Evolutionary conservation across 2,797 vertebrate genomes (phyloP).

Genomic region (Tympanoctomys barrerae): DNA sequence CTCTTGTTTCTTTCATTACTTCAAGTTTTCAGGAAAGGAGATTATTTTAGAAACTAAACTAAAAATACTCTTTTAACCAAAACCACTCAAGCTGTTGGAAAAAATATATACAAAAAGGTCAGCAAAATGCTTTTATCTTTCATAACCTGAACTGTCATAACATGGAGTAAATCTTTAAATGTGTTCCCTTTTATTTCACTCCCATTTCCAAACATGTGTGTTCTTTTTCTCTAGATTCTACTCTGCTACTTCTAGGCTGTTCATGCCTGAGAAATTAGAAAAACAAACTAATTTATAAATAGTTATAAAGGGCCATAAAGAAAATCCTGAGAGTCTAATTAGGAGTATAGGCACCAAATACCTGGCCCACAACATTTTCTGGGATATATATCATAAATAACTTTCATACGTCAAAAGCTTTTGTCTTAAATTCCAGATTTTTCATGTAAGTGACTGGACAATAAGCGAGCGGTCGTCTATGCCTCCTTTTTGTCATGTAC

Average conservation of each 20-base stretch:
- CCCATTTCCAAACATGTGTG: slow-evolving; percentile 51
- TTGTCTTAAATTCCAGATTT: slow-evolving; percentile 28
- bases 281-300: slow-evolving; percentile 37
- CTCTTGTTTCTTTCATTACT: slow-evolving; percentile 54
- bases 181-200: slow-evolving; percentile 38
- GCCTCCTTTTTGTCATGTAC: slow-evolving; percentile 21
- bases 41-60: slow-evolving; percentile 27
- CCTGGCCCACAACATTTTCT: not conserved
- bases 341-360: not conserved
- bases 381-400: slow-evolving; percentile 12
- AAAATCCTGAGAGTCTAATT: slow-evolving; percentile 30
- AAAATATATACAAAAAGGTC: slow-evolving; percentile 30
- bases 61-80: slow-evolving; percentile 32
- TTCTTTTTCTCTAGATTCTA: slow-evolving; percentile 15
- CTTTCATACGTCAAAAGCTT: not conserved
- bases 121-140: slow-evolving; percentile 57
- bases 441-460: not conserved
- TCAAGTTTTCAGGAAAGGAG: slow-evolving; percentile 24
- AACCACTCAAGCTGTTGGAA: slow-evolving; percentile 16
- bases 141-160: slow-evolving; percentile 21
- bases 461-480: not conserved
- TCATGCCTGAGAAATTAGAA: slow-evolving; percentile 43
- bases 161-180: not conserved
- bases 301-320: not conserved
- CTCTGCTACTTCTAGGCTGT: not conserved